Evolutionary conservation across 1,140 invertebrate genomes (phyloP).

Genomic region (Belonocnema kinseyi): DNA sequence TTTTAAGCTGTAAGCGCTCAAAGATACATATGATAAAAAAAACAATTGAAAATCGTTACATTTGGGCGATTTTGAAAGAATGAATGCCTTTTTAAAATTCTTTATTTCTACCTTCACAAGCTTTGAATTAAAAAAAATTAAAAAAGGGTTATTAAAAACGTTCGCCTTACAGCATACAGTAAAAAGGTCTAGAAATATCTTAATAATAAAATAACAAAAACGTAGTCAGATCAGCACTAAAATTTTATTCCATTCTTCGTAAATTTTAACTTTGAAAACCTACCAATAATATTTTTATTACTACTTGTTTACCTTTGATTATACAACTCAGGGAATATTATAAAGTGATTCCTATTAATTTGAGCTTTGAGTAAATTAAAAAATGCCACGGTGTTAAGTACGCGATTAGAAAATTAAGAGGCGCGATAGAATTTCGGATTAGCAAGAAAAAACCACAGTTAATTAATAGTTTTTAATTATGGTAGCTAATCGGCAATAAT

Average conservation of each 20-base stretch:
- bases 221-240: background rate
- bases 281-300: constrained; percentile 7
- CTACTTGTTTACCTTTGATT: background rate
- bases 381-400: background rate
- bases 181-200: background rate
- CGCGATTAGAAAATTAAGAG: constrained; percentile 11
- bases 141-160: background rate
- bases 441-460: constrained; percentile 52
- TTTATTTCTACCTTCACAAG: no score
- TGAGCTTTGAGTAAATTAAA: background rate
- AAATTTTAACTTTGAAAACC: constrained; percentile 2
- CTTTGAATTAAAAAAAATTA: no score
- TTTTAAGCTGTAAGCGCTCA: no score
- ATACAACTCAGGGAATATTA: background rate
- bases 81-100: no score
- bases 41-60: no score
- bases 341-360: background rate
- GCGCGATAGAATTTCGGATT: background rate
- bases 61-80: no score
- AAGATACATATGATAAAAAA: no score
- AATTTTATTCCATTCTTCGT: constrained; percentile 11
- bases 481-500: constrained; percentile 62
- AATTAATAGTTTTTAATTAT: constrained; percentile 60
- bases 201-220: constrained; percentile 14
- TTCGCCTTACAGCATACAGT: background rate